Evolutionary conservation across 2,113 vertebrate species (phyloP), one percentile per base, ranked within the genome.

Genomic region (Notiomystis cincta): DNA sequence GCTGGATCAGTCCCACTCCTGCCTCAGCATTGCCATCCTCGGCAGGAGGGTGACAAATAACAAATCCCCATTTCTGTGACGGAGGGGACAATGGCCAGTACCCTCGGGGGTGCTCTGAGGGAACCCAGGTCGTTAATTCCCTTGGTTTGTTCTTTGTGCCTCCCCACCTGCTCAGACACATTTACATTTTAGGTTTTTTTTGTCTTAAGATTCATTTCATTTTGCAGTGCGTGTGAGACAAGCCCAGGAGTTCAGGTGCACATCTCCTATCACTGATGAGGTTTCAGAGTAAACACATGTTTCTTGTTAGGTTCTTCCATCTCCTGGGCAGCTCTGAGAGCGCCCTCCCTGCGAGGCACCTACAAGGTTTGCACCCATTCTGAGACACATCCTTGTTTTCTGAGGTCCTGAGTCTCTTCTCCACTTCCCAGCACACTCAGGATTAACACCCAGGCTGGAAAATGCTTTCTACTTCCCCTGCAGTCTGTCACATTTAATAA

Each of bases 371-470:
- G 7, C 53, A 91, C 78, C 60, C 76, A 75, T 81, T 18, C 33
- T 1, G 0, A 50, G 73, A 65, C 27, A 38, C 1, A n/a, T 48
- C 90, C 83, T 82, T 51, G 30, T 86, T 93, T 88, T 53, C 64
- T 10, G 61, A 80, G 85, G 69, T 44, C 1, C 33, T 35, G 28
- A 67, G 37, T 25, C 14, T 70, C 71, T 77, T 77, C 51, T 73
- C 76, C 40, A 8, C 65, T 40, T 76, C 65, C 65, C 83, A 82
- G 69, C 61, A 72, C 5, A 2, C 73, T 57, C 22, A 83, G 58
- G 79, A 93, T 92, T 83, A 76, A 83, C 69, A 88, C 60, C 56
- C 82, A 37, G 65, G 33, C 44, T 76, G 42, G 56, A 70, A 85
- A 83, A 75, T 13, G 40, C 64, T 28, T 86, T 81, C 51, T 44